Evolutionary conservation across 2,113 vertebrate genomes (phyloP), one percentile per base, ranked within the genome.

Genomic region (Platycercus adscitus): DNA sequence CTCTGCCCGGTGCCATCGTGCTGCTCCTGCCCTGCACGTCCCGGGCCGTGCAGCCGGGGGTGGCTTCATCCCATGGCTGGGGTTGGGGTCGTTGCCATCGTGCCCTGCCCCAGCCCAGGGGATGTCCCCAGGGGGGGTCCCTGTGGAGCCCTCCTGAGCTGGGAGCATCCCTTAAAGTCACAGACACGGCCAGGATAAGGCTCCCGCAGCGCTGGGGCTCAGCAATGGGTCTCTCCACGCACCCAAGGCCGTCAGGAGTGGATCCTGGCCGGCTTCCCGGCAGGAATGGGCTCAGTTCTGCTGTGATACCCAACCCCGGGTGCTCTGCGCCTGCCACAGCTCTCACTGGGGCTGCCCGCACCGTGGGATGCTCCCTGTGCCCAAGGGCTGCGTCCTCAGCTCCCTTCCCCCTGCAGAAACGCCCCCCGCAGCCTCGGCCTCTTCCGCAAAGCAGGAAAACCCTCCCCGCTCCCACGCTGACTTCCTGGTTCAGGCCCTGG

Each of bases 281-380:
- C 44, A 3, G 15, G 41, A 24, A 17, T 1, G 2, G 39, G 29
- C 37, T 25, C 35, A 4, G 70, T 55, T 20, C 23, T 2, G 20
- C 3, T 7, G 5, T 18, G 47, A 25, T 12, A 17, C 60, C 23
- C 4, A 3, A 1, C 13, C 14, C 63, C 69, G 3, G 15, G 13
- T 0, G 2, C 82, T 31, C 33, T 50, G 4, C 12, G 37, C 20
- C 43, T 33, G 72, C 25, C 12, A 0, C 66, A 11, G 44, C 13
- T 25, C 41, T 18, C 4, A 1, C n/a, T 6, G 4, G 17, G 29
- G 53, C 53, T 5, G 17, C 10, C 24, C 20, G 6, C 46, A 2
- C 41, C 11, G 0, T 0, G 41, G 35, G n/a, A 17, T 23, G 56
- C 0, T 17, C 25, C 21, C 3, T 0, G 23, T 0, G 7, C 26